Evolutionary conservation across 2,888 invertebrate species (phyloP), one percentile per base, ranked within the genome.

Genomic region (Drosophila nr. perissopoda): DNA sequence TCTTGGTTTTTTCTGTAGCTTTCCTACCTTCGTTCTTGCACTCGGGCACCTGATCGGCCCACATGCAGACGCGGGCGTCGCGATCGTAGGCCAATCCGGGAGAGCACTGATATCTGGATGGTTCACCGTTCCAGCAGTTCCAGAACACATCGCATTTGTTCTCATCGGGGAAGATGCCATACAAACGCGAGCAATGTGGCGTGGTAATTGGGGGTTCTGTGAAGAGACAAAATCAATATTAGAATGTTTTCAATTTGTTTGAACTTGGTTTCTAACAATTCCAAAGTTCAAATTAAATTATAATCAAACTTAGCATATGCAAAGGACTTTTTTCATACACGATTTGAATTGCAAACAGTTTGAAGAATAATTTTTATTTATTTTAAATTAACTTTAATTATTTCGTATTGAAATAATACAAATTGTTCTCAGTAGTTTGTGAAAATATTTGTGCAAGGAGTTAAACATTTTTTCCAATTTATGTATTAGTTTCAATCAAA

Each of bases 51-150:
- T 98, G 97, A 94, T 99, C 97, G 88, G 98, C 97, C 99, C 99
- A 97, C 97, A 98, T 98, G 94, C 98, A 98, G 67, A 98, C 97
- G 84, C 98, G 96, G 61, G 98, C 96, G 94, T 98, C 97, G 83
- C 98, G 95, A 94, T 99, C 97, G 94, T 98, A 98, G 81, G 98
- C 98, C 59, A 98, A 95, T 85, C 98, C 98, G 88, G 98, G 98
- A 84, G 98, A 97, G 94, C 98, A 98, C 93, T 98, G 97, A 94
- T 98, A 98, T 91, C 97, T 95, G 92, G 97, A 97, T 7, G 98
- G 96, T 93, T 98, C 98, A 61, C 98, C 98, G 94, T 97, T 98
- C 98, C 98, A 98, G 94, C 98, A 98, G 94, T 98, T 98, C 97
- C 98, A 98, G 96, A 98, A 98, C 21, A 97, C 96, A 93, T 98